A percentile compares a stretch with the other conserved stretches of the same genome.
Evolutionary conservation across 2,113 vertebrate genomes (phyloP).

Genomic region (Albula goreensis): DNA sequence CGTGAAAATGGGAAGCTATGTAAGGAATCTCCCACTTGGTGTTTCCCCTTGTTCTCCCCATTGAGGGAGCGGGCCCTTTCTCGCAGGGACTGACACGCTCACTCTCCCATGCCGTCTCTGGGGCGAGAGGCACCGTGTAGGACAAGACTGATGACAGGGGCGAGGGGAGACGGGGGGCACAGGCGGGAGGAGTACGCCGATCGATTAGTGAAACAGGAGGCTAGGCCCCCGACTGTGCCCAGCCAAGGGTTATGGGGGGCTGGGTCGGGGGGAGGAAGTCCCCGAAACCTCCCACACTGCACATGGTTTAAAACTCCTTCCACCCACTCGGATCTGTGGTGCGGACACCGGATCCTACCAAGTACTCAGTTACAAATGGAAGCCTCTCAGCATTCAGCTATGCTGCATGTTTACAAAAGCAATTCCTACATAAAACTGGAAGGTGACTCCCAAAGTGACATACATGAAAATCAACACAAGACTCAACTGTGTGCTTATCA

Average conservation of each 20-base stretch:
- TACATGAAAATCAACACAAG: no score
- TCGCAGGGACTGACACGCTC: constrained; percentile 59
- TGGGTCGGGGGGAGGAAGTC: background rate
- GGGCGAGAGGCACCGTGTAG: constrained; percentile 74
- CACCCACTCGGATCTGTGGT: background rate
- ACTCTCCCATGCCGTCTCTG: constrained; percentile 79
- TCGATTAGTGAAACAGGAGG: constrained; percentile 75
- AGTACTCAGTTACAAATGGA: background rate
- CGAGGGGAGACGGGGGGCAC: constrained; percentile 50
- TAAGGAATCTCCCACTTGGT: constrained; percentile 74
- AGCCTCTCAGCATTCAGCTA: background rate
- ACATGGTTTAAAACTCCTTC: constrained; percentile 25
- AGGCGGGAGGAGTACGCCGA: constrained; percentile 70
- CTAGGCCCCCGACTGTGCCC: constrained; percentile 52
- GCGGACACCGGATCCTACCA: background rate
- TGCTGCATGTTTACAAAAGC: no score
- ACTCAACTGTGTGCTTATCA: no score
- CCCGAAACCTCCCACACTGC: background rate
- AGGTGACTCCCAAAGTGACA: no score
- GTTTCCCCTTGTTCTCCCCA: constrained; percentile 47
- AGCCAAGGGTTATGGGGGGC: constrained; percentile 24
- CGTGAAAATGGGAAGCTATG: constrained; percentile 82
- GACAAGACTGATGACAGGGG: constrained; percentile 79
- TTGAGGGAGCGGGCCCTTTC: constrained; percentile 50
- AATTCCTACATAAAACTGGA: no score